A percentile compares a stretch with the other conserved stretches of the same genome.
Evolutionary conservation across 2,113 vertebrate genomes (phyloP).

Genomic region (Paratilapia polleni): DNA sequence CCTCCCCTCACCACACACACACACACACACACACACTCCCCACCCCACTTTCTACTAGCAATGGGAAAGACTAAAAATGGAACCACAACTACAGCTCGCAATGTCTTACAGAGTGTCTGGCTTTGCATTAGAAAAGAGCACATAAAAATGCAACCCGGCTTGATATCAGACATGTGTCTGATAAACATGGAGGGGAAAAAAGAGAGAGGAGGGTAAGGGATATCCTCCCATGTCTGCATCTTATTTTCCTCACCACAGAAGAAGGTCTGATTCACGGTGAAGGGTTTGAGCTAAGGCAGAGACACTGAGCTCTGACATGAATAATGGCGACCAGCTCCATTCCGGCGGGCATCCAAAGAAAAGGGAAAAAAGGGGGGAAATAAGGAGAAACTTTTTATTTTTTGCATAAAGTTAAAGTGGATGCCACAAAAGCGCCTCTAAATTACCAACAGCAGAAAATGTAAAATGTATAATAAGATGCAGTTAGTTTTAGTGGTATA

Average conservation of each 20-base stretch:
- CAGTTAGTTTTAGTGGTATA: neutral
- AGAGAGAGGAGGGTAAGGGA: neutral
- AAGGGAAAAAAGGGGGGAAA: conserved; percentile 17
- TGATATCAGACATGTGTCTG: neutral
- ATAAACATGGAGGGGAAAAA: neutral
- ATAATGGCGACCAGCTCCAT: conserved; percentile 50
- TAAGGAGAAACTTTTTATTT: neutral
- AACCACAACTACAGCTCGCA: neutral
- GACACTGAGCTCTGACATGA: conserved; percentile 58
- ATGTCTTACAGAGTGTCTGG: neutral
- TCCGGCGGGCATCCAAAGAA: conserved; percentile 55
- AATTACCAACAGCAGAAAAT: neutral
- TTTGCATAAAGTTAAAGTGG: neutral
- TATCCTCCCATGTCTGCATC: neutral
- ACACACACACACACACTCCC: neutral
- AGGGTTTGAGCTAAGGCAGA: conserved; percentile 63
- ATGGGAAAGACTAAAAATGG: conserved; percentile 12
- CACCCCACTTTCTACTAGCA: neutral
- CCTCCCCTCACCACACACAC: neutral
- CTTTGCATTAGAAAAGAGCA: neutral
- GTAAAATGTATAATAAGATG: neutral
- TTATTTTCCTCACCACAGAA: conserved; percentile 4
- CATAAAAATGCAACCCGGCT: neutral
- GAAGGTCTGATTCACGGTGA: conserved; percentile 22
- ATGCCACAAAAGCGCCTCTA: neutral